Conservation (phyloP, 1,140 invertebrate species). For the Drosophila pectinifera region DNA sequence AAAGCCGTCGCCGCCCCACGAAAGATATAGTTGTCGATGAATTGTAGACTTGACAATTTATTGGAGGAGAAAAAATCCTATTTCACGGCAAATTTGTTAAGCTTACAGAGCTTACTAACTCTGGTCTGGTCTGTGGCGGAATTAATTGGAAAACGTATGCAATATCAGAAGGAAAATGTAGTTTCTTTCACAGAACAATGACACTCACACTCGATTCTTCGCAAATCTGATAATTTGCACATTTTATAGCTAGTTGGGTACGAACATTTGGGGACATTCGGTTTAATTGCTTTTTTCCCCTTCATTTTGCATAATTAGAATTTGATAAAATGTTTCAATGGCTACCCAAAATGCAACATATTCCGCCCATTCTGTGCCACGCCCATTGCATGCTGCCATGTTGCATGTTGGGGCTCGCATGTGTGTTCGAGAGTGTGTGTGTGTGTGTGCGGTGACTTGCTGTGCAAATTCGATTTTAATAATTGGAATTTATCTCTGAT, state of each 20-base stretch:
- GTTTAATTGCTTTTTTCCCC: conserved; percentile 75
- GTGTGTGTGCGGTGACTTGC: conserved; percentile 21
- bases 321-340: conserved; percentile 62
- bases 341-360: conserved; percentile 30
- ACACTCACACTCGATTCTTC: neutral
- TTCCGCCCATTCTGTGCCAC: conserved; percentile 14
- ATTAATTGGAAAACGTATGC: conserved; percentile 70
- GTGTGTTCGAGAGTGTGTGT: neutral
- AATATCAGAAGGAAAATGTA: conserved; percentile 24
- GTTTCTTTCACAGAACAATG: conserved; percentile 25
- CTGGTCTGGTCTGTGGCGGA: conserved; percentile 33
- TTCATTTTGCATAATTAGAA: conserved; percentile 70
- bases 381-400: conserved; percentile 48
- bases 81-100: conserved; percentile 70
- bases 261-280: conserved; percentile 46
- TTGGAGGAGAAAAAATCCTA: conserved; percentile 63
- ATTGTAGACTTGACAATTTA: conserved; percentile 74
- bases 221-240: conserved; percentile 64
- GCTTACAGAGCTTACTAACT: conserved; percentile 6
- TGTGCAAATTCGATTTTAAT: conserved; percentile 80
- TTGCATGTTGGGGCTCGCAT: conserved; percentile 1
- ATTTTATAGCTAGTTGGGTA: conserved; percentile 50
- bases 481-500: conserved; percentile 72
- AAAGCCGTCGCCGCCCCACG: neutral
- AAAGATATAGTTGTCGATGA: conserved; percentile 65